phyloP scores from a whole-genome alignment of 2,888 invertebrate genomes.

The Volucella zonaria region DNA sequence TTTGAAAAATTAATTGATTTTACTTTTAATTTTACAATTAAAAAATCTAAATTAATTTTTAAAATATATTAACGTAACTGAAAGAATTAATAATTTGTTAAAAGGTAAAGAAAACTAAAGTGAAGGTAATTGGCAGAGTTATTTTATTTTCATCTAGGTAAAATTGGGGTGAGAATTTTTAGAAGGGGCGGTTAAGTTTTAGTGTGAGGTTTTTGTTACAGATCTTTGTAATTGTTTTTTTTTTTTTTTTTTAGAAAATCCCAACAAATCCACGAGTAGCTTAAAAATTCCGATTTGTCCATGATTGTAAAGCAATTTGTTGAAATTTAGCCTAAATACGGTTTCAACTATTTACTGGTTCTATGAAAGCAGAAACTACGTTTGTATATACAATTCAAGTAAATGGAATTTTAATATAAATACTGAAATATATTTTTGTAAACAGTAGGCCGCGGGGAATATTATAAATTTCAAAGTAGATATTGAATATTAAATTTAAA shows the following conservation, averaged over 20 bases:
- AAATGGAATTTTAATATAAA: constrained; percentile 5
- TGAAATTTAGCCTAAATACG: constrained; percentile 15
- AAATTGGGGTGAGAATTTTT: neutral
- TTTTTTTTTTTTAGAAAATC: constrained; percentile 44
- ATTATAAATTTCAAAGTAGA: too few species aligned
- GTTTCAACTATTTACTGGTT: neutral
- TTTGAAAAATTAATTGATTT: too few species aligned
- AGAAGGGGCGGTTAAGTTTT: neutral
- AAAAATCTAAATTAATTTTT: constrained; percentile 1
- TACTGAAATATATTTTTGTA: constrained; percentile 7
- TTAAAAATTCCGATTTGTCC: constrained; percentile 5
- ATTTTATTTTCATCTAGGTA: neutral
- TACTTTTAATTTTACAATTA: neutral
- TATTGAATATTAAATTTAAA: too few species aligned
- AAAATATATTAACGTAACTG: neutral
- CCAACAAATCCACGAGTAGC: constrained; percentile 58
- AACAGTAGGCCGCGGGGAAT: too few species aligned
- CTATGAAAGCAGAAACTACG: constrained; percentile 40
- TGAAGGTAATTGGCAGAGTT: constrained; percentile 59
- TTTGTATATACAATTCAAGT: too few species aligned
- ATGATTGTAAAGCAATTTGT: constrained; percentile 7
- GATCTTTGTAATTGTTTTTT: neutral
- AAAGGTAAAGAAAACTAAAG: neutral
- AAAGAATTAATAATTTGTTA: neutral
- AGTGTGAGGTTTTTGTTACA: too few species aligned